Evolutionary conservation across 1,140 invertebrate genomes (phyloP), one percentile per base, ranked within the genome.

Genomic region (Polypedilum pembai): DNA sequence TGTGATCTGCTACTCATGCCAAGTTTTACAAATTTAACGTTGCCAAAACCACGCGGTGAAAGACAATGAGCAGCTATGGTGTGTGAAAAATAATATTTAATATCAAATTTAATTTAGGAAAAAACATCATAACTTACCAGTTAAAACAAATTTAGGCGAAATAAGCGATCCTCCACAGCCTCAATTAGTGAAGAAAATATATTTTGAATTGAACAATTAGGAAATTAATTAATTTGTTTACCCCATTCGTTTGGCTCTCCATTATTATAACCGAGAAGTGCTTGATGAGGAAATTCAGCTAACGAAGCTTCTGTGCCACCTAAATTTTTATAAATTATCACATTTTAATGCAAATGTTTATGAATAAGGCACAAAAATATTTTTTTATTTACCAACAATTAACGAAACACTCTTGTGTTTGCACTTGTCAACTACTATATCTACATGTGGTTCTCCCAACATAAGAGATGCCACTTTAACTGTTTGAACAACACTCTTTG

Each of bases 241-340:
- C 45, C 45, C 45, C 45, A 56, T 56, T 56, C 45, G 15, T 12
- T n/a, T 15, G 45, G 45, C 12, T 56, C 45, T 8, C 65, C 65
- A 7, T 18, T 18, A 20, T 69, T 69, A 12, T 69, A 69, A 4
- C 65, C 65, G 4, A 69, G 8, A 7, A 69, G 17, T 20, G 65
- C 65, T 69, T 69, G 65, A 69, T 69, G 65, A 10, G 65, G 65
- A 20, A 69, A 69, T 69, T 69, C 65, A 69, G 8, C 15, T 18
- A 8, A 18, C 8, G 17, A 8, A 69, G 65, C 65, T 69, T 69
- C 65, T n/a, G 45, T 56, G 4, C 45, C 45, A 15, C 45, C 45
- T 56, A 15, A 56, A 56, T 12, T 45, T 45, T 45, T 4, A 45
- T 15, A 45, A 45, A 45, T 15, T 45, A 45, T 12, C 15, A 45